phyloP scores from a whole-genome alignment of 2,797 vertebrate genomes.

The Knipowitschia caucasica region DNA sequence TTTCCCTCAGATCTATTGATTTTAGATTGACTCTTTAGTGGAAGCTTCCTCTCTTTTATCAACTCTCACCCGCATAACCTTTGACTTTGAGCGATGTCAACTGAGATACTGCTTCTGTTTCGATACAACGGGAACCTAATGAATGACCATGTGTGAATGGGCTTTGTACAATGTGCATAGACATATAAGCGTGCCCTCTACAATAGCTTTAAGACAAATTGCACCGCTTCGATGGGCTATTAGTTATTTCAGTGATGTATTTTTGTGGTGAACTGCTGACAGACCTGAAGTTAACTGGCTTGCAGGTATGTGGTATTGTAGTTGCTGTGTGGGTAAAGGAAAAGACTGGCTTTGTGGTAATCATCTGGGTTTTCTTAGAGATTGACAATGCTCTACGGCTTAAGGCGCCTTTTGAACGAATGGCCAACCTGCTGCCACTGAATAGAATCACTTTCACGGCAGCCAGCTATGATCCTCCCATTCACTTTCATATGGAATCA shows the following conservation, averaged over 20 bases:
- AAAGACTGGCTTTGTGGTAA: constrained; percentile 18
- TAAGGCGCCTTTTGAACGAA: constrained; percentile 36
- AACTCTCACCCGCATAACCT: constrained; percentile 18
- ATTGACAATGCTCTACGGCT: constrained; percentile 23
- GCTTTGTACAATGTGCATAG: background rate
- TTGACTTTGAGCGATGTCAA: constrained; percentile 12
- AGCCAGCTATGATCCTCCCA: constrained; percentile 34
- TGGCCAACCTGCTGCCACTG: constrained; percentile 45
- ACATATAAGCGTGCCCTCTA: background rate
- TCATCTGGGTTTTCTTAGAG: constrained; percentile 8
- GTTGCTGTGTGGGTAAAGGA: constrained; percentile 15
- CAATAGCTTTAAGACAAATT: constrained; percentile 3
- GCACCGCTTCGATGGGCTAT: constrained; percentile 13
- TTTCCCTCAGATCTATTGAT: constrained; percentile 42
- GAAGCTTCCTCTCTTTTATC: constrained; percentile 14
- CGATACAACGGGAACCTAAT: background rate
- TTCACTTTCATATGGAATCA: constrained; percentile 4
- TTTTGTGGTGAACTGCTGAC: constrained; percentile 11
- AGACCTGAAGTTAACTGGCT: constrained; percentile 10
- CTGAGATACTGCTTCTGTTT: constrained; percentile 1
- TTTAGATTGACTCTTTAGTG: constrained; percentile 21
- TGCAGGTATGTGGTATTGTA: constrained; percentile 6
- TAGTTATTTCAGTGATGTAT: constrained; percentile 17
- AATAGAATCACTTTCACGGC: constrained; percentile 50
- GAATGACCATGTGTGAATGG: background rate